These are phyloP conservation scores for Dicycla oo DNA, from an alignment of 2,888 invertebrate species.

Conservation along the genomic window DNA sequence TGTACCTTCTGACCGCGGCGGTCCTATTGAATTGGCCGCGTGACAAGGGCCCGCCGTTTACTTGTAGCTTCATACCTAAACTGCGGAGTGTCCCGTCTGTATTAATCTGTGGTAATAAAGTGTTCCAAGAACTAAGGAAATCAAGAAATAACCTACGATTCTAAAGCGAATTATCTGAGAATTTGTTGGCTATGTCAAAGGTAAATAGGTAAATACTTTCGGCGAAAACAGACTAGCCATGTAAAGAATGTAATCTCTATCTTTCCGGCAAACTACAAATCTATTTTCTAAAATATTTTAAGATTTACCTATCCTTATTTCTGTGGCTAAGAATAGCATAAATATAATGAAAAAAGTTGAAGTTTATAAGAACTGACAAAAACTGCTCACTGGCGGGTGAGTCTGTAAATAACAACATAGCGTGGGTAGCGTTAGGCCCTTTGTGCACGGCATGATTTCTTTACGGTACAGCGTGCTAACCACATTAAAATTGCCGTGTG, in stretches of 20 bases:
- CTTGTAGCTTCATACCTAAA: too few relatives aligned
- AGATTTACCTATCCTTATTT: neutral
- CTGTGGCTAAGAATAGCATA: neutral
- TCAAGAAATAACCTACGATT: neutral
- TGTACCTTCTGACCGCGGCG: too few relatives aligned
- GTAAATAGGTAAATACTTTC: neutral
- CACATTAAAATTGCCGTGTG: too few relatives aligned
- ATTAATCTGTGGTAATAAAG: too few relatives aligned
- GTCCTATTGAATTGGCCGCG: too few relatives aligned
- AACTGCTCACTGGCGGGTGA: neutral
- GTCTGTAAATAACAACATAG: conserved; percentile 9
- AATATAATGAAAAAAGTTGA: neutral
- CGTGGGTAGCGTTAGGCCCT: neutral
- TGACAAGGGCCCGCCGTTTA: too few relatives aligned
- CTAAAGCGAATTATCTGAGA: neutral
- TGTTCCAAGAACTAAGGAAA: neutral
- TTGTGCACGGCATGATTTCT: too few relatives aligned
- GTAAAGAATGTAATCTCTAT: neutral
- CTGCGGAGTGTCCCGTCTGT: too few relatives aligned
- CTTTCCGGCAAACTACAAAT: neutral
- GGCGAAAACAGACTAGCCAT: neutral
- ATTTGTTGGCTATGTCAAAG: neutral
- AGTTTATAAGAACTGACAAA: neutral
- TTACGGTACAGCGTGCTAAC: too few relatives aligned
- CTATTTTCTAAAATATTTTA: neutral